Conservation (phyloP, 2,113 vertebrate genomes). For the Zapus hudsonius region DNA sequence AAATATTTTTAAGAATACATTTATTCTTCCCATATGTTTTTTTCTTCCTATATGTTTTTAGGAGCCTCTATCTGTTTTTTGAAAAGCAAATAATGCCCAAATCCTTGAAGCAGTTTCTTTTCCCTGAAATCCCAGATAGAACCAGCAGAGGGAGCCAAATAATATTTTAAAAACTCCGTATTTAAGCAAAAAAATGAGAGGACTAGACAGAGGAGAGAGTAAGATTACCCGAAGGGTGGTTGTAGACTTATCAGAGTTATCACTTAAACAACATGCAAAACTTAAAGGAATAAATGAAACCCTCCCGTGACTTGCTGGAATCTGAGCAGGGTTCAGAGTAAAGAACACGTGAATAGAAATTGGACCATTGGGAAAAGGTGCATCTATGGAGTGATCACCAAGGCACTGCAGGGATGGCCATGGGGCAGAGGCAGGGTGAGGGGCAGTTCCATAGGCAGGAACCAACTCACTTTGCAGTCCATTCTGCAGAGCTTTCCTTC, state of each 20-base stretch:
- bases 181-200: neutral
- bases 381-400: too few species aligned
- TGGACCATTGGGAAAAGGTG: neutral
- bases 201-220: neutral
- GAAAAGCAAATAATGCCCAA: neutral
- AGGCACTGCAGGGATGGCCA: neutral
- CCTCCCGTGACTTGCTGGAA: neutral
- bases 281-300: neutral
- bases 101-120: neutral
- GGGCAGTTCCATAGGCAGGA: neutral
- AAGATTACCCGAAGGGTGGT: neutral
- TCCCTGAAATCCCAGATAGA: conserved; percentile 28
- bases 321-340: neutral
- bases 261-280: neutral
- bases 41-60: neutral
- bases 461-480: conserved; percentile 95
- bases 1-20: conserved; percentile 5
- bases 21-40: conserved; percentile 28
- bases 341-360: neutral
- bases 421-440: neutral
- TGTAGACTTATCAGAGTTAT: neutral
- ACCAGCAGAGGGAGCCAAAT: conserved; percentile 74
- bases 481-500: conserved; percentile 97
- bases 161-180: neutral
- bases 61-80: neutral